Base-by-base conservation (phyloP, 2,888 invertebrate species). In the Falcaria lacertinaria region DNA sequence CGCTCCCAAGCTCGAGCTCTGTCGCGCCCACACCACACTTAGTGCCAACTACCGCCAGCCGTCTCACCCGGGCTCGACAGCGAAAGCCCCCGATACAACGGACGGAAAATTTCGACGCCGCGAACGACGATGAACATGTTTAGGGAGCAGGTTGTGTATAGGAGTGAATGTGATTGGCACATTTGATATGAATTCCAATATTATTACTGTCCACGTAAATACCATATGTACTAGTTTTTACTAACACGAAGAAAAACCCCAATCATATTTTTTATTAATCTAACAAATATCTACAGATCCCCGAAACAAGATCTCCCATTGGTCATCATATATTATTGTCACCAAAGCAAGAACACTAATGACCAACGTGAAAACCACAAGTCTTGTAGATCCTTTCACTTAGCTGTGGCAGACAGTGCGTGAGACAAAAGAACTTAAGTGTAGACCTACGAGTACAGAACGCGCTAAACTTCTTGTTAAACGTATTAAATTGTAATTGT, bases 11-110 rank as follows among this genome's bases (percentile, higher is more conserved):
- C 78, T 72, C 64, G 81, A 59, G 68, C 72, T 81, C 82, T 81
- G 77, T 74, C 69, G 75, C 76, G 74, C 73, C 65, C 56, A 63
- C 60, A 69, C 69, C 65, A 70, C 68, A 67, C 79, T 81, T 75
- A 75, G 65, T 68, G 63, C 60, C 43, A 45, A 25, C 41, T 54
- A 50, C 54, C 40, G 34, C 15, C 15, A 13, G 43, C 22, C 34
- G 22, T 32, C 17, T 4, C 33, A 11, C 28, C 11, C 11, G 7
- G 1, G 11, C 28, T 11, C 28, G 19, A 7, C 28, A 11, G 11
- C 28, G 11, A 11, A 28, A 28, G 7, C 25, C 16, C 5, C 25
- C 25, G 40, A 33, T 34, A 16, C 13, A 22, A 28, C 28, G 28
- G 28, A 28, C 28, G 28, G 28, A 28, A 28, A 7, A 11, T 25